Evolutionary conservation across 2,113 vertebrate genomes (phyloP).

Genomic region (Rhinoderma darwinii): DNA sequence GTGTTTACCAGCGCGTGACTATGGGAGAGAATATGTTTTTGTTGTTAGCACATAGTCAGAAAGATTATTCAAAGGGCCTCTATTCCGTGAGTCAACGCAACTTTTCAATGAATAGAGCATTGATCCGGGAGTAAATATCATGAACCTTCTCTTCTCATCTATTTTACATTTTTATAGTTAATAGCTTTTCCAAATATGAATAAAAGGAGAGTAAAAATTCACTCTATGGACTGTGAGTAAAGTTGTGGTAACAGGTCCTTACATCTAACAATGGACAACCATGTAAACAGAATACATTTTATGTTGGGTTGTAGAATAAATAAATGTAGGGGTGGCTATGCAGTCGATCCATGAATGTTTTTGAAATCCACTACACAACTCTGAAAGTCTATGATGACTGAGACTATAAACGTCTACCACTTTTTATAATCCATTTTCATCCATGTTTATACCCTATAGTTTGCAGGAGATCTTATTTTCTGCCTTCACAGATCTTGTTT

Average conservation of each 20-base stretch:
- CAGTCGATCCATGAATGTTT: too few species aligned
- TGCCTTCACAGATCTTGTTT: conserved; percentile 63
- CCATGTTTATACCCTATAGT: too few species aligned
- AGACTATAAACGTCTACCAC: neutral
- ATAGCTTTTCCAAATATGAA: too few species aligned
- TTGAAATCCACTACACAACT: too few species aligned
- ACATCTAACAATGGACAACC: too few species aligned
- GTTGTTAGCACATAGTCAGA: neutral
- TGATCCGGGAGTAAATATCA: neutral
- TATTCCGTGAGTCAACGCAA: neutral
- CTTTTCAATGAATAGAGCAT: neutral
- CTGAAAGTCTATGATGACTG: neutral
- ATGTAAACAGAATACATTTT: too few species aligned
- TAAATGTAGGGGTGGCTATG: too few species aligned
- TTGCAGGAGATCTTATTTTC: conserved; percentile 26
- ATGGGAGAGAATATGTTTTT: neutral
- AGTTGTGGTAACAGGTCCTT: neutral
- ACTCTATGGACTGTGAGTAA: neutral
- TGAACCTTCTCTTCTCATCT: neutral
- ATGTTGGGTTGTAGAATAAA: too few species aligned
- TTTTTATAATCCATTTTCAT: too few species aligned
- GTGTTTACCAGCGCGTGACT: neutral
- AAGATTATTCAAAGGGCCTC: neutral
- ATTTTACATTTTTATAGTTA: neutral
- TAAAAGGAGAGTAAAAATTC: neutral